A percentile compares a stretch with the other conserved stretches of the same genome.
phyloP scores from a whole-genome alignment of 2,113 vertebrate genomes.

The Apaloderma vittatum region DNA sequence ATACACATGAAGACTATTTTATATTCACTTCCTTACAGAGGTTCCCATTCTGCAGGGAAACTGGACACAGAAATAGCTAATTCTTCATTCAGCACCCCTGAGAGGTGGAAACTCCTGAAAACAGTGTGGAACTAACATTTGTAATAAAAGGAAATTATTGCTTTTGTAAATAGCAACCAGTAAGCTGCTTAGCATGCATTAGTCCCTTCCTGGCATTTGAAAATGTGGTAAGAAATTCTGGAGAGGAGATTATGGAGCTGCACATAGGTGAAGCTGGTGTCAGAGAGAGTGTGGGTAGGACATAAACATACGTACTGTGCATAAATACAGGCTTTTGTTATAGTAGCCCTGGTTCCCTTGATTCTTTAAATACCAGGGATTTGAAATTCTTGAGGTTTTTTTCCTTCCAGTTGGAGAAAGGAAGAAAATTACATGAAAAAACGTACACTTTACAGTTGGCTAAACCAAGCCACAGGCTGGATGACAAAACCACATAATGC shows the following conservation, averaged over 20 bases:
- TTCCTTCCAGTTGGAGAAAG: not conserved
- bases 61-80: not conserved
- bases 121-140: not conserved
- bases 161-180: not conserved
- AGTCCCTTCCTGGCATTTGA: conserved; percentile 16
- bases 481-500: rapidly evolving
- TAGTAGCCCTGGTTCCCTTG: not conserved
- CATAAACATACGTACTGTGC: not conserved
- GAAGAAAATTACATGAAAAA: not conserved
- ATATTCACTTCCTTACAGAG: not conserved
- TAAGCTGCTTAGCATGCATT: conserved; percentile 13
- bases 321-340: not conserved
- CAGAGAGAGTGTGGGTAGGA: not conserved
- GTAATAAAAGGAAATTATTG: not conserved
- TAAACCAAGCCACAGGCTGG: not conserved
- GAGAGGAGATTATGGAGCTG: conserved; percentile 17
- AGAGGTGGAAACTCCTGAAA: not conserved
- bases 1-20: not conserved
- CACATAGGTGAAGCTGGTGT: not conserved
- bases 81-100: not conserved
- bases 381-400: not conserved
- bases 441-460: not conserved
- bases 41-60: not conserved
- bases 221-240: not conserved
- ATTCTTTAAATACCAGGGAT: not conserved